Evolutionary conservation across 1,140 invertebrate species (phyloP).

Genomic region (Pachypeltis micranthus): DNA sequence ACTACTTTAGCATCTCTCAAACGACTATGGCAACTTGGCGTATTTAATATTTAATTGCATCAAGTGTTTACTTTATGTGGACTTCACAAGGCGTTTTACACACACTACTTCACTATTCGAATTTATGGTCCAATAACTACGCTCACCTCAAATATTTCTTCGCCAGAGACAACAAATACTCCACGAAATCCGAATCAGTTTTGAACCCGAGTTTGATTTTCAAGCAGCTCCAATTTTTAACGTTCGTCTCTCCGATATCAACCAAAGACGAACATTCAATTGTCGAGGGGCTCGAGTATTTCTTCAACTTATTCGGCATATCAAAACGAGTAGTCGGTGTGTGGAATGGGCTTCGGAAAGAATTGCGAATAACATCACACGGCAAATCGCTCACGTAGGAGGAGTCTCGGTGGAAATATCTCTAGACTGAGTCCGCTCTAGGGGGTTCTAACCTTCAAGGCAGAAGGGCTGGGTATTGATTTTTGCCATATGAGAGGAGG

Average conservation of each 20-base stretch:
- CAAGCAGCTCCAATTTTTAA: conserved; percentile 10
- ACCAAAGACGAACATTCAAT: background rate
- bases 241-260: conserved; percentile 14
- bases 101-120: background rate
- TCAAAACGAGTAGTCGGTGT: too few species aligned
- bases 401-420: too few species aligned
- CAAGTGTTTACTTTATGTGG: background rate
- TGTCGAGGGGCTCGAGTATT: too few species aligned
- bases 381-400: too few species aligned
- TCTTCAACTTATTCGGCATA: too few species aligned
- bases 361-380: too few species aligned
- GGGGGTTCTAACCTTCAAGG: too few species aligned
- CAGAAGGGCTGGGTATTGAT: too few species aligned
- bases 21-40: background rate
- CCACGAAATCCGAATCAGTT: conserved; percentile 14
- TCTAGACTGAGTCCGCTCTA: too few species aligned
- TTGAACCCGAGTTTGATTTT: conserved; percentile 12
- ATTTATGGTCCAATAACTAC: background rate
- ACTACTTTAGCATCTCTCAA: background rate
- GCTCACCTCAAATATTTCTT: conserved; percentile 12
- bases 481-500: too few species aligned
- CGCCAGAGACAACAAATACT: conserved; percentile 10
- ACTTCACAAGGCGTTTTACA: background rate
- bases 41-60: background rate
- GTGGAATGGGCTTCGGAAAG: too few species aligned